Evolutionary conservation across 2,113 vertebrate species (phyloP).

Genomic region (Nestor notabilis): DNA sequence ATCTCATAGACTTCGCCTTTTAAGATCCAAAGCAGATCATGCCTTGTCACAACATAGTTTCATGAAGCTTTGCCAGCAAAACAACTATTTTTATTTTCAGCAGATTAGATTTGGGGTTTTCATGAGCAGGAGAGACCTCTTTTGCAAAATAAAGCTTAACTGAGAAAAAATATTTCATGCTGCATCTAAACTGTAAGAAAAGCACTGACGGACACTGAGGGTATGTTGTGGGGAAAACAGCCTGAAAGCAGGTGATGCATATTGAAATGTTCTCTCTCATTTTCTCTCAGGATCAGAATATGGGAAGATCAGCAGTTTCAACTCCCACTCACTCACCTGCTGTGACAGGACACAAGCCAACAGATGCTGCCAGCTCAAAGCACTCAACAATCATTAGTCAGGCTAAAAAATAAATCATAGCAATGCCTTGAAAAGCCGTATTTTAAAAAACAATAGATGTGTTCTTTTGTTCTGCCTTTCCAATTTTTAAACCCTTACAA

Average conservation of each 20-base stretch:
- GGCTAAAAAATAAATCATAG: background rate
- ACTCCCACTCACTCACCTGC: background rate
- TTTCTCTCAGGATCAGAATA: slow-evolving; percentile 26
- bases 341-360: slow-evolving; percentile 34
- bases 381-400: slow-evolving; percentile 12
- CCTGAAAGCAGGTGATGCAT: background rate
- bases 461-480: background rate
- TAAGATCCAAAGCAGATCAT: background rate
- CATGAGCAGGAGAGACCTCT: background rate
- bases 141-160: slow-evolving; percentile 10
- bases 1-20: background rate
- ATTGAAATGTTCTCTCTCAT: background rate
- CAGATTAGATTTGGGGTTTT: slow-evolving; percentile 5
- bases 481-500: background rate
- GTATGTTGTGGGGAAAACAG: background rate
- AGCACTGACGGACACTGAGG: background rate
- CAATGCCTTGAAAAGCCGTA: background rate
- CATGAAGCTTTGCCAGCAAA: background rate
- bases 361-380: slow-evolving; percentile 16
- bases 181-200: background rate
- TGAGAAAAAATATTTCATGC: background rate
- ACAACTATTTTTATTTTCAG: background rate
- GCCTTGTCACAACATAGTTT: background rate
- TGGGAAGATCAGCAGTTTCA: slow-evolving; percentile 41
- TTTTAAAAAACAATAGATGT: background rate